phyloP scores from a whole-genome alignment of 2,797 vertebrate species.

The Acanthurus leucopareius region DNA sequence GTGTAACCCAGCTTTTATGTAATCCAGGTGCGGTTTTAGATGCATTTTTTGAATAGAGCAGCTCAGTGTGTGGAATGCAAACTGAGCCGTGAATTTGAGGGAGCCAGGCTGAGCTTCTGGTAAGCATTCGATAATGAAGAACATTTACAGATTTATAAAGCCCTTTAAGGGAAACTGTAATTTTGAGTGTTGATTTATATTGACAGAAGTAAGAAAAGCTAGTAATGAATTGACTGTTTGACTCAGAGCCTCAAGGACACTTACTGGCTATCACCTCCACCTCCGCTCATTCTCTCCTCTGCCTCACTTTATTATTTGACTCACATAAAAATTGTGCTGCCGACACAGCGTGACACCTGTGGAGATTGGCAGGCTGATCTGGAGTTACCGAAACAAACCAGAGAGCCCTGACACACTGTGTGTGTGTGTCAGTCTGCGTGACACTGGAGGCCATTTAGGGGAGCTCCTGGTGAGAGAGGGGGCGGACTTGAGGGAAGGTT shows the following conservation, averaged over 20 bases:
- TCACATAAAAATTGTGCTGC: conserved; percentile 26
- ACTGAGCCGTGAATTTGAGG: background rate
- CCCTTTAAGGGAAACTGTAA: background rate
- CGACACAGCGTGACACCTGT: conserved; percentile 55
- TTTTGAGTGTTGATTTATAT: background rate
- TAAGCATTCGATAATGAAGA: background rate
- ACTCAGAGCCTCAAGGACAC: conserved; percentile 32
- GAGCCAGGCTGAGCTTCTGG: background rate
- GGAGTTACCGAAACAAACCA: conserved; percentile 41
- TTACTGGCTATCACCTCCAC: conserved; percentile 13
- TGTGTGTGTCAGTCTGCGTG: conserved; percentile 31
- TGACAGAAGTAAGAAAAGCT: background rate
- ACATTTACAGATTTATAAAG: background rate
- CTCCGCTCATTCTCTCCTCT: conserved; percentile 13
- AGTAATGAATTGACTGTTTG: background rate
- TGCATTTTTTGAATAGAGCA: background rate
- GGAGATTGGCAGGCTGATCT: conserved; percentile 29
- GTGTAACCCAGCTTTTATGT: background rate
- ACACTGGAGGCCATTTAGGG: conserved; percentile 54
- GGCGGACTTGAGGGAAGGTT: background rate
- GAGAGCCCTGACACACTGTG: conserved; percentile 18
- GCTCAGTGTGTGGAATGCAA: background rate
- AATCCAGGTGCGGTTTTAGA: conserved; percentile 8
- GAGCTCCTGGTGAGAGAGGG: conserved; percentile 39
- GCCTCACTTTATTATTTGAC: conserved; percentile 13